Evolutionary conservation across 2,113 vertebrate species (phyloP).

Genomic region (Epinephelus lanceolatus): DNA sequence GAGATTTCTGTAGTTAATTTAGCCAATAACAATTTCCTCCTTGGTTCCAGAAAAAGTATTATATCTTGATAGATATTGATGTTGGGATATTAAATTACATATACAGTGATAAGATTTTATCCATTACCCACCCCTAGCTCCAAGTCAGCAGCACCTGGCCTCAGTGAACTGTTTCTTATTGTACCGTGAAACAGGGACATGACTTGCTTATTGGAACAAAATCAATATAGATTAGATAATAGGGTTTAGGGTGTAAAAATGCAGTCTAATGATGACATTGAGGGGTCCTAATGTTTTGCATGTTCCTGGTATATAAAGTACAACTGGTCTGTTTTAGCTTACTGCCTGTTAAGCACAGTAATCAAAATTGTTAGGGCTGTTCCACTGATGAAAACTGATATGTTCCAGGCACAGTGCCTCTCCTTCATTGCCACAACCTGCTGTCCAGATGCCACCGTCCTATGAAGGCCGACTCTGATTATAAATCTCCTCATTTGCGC

Average conservation of each 20-base stretch:
- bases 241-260: neutral
- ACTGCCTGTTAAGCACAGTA: conserved; percentile 15
- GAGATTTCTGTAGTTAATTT: neutral
- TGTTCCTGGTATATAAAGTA: neutral
- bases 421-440: conserved; percentile 23
- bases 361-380: conserved; percentile 13
- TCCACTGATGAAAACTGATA: conserved; percentile 24
- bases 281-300: neutral
- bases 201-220: neutral
- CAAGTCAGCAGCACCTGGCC: neutral
- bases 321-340: conserved; percentile 1
- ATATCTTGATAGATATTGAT: neutral
- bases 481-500: conserved; percentile 56
- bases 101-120: neutral
- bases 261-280: neutral
- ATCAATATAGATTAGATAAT: neutral
- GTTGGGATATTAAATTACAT: neutral
- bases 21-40: neutral
- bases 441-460: conserved; percentile 47
- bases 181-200: neutral
- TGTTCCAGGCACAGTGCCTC: neutral
- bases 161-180: neutral
- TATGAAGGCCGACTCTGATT: conserved; percentile 33
- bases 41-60: neutral
- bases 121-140: neutral